Percentiles rank a stretch among this genome's conserved stretches.
Conservation (phyloP, 2,113 vertebrate genomes). For the Pelvicachromis taeniatus region DNA sequence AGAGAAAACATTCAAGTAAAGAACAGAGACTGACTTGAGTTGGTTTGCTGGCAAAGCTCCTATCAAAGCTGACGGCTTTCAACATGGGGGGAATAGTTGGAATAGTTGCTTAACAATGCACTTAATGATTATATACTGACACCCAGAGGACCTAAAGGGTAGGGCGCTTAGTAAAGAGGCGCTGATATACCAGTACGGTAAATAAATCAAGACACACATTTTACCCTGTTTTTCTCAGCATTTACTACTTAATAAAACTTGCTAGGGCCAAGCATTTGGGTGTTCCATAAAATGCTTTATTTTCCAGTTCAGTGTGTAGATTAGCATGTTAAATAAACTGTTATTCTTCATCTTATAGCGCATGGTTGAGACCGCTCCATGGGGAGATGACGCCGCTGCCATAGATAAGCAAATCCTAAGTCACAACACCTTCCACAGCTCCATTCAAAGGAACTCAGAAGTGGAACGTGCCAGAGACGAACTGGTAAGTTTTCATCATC, state of each 20-base stretch:
- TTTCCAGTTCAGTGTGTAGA: background rate
- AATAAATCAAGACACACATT: background rate
- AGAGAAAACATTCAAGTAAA: background rate
- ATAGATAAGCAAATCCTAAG: slow-evolving; percentile 84
- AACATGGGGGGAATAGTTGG: slow-evolving; percentile 54
- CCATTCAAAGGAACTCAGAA: slow-evolving; percentile 83
- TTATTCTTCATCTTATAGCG: slow-evolving; percentile 65
- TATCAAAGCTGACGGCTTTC: slow-evolving; percentile 51
- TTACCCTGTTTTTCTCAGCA: rapidly evolving
- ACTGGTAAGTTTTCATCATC: slow-evolving; percentile 75
- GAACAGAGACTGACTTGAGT: slow-evolving; percentile 18
- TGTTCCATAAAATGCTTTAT: background rate
- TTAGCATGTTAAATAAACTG: background rate
- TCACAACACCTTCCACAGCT: slow-evolving; percentile 81
- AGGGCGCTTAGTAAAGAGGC: background rate
- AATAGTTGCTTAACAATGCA: slow-evolving; percentile 32
- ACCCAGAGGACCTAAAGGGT: slow-evolving; percentile 44
- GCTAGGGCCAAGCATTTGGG: background rate
- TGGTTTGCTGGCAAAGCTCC: slow-evolving; percentile 23
- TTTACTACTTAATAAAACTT: background rate
- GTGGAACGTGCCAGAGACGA: slow-evolving; percentile 83
- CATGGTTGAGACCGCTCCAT: slow-evolving; percentile 83
- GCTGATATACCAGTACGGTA: background rate
- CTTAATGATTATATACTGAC: slow-evolving; percentile 40
- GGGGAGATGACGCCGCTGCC: slow-evolving; percentile 81